phyloP scores from a whole-genome alignment of 2,797 vertebrate genomes.

The Tachyglossus aculeatus region DNA sequence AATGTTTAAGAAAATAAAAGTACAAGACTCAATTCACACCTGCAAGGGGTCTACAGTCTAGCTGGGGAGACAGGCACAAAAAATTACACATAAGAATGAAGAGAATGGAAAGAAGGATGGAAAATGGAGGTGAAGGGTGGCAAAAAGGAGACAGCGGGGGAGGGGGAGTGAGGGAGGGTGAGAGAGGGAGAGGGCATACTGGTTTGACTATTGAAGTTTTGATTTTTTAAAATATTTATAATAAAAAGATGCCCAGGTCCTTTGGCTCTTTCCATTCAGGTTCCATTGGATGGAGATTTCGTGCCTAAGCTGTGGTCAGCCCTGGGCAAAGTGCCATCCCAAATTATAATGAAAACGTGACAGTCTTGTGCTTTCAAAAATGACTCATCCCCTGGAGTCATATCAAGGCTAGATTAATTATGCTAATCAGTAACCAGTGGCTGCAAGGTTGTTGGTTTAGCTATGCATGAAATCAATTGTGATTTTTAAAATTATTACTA shows the following conservation, averaged over 20 bases:
- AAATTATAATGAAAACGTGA: conserved; percentile 14
- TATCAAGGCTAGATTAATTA: conserved; percentile 4
- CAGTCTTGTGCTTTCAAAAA: conserved; percentile 23
- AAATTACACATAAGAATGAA: too few relatives aligned
- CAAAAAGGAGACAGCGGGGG: too few relatives aligned
- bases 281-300: background rate
- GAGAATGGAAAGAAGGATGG: background rate
- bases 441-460: conserved; percentile 7
- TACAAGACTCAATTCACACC: too few relatives aligned
- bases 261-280: background rate
- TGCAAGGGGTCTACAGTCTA: too few relatives aligned
- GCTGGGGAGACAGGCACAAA: too few relatives aligned
- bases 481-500: background rate
- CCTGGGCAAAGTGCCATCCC: background rate
- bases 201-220: too few relatives aligned
- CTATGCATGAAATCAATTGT: background rate
- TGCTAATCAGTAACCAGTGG: background rate
- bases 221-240: background rate
- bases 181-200: background rate
- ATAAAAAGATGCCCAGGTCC: background rate
- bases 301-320: background rate
- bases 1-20: too few relatives aligned
- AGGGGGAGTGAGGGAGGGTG: background rate
- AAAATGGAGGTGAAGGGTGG: too few relatives aligned
- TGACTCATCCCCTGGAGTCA: conserved; percentile 22